Conservation (phyloP, 2,888 invertebrate species). For the Laothoe populi region DNA sequence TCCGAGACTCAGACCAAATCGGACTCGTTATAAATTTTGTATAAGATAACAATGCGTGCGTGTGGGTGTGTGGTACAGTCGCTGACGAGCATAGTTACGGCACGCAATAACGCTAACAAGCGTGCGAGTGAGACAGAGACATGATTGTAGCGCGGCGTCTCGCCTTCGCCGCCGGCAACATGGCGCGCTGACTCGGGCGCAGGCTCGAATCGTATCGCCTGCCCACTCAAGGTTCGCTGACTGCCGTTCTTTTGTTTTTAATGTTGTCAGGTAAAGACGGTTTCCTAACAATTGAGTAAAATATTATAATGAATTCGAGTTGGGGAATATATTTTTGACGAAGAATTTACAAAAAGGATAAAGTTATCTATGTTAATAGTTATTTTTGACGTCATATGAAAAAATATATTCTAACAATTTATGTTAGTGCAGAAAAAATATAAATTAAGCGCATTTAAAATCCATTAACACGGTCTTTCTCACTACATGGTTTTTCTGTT, state of each 20-base stretch:
- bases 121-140: constrained; percentile 64
- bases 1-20: constrained; percentile 75
- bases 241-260: constrained; percentile 85
- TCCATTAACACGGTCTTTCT: too few relatives aligned
- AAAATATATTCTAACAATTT: too few relatives aligned
- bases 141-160: constrained; percentile 61
- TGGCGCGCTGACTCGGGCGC: constrained; percentile 86
- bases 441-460: too few relatives aligned
- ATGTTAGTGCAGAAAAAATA: too few relatives aligned
- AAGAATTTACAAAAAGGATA: not conserved
- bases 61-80: constrained; percentile 81
- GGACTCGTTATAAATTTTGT: constrained; percentile 83
- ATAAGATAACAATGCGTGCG: constrained; percentile 81
- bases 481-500: not conserved
- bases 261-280: constrained; percentile 69
- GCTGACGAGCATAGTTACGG: constrained; percentile 84
- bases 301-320: not conserved
- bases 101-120: constrained; percentile 85
- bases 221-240: constrained; percentile 87
- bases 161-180: constrained; percentile 73
- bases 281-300: constrained; percentile 39
- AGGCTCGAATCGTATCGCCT: constrained; percentile 86
- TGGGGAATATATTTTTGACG: not conserved
- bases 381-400: too few relatives aligned
- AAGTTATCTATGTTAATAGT: not conserved